Conservation (phyloP, 2,888 invertebrate species). For the Conistra vaccinii region DNA sequence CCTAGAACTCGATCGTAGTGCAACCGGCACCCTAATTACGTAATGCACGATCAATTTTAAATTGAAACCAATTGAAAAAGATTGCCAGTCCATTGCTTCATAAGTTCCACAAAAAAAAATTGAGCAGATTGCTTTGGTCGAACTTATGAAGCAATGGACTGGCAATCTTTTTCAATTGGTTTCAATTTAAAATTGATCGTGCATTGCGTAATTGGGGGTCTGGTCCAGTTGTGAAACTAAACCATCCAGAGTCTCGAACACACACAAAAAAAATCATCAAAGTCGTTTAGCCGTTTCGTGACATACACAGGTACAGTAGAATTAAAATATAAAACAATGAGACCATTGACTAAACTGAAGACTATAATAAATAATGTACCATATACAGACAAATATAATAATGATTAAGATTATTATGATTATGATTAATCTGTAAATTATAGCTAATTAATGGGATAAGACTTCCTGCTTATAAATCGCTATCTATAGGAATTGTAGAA, state of each 20-base stretch:
- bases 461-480: neutral
- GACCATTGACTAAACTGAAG: neutral
- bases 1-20: no score
- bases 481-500: neutral
- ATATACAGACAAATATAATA: neutral
- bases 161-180: no score
- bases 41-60: no score
- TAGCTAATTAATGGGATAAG: neutral
- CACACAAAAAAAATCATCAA: neutral
- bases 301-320: neutral
- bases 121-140: no score
- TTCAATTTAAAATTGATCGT: no score
- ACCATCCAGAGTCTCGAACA: neutral
- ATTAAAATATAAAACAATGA: neutral
- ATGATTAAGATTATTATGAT: neutral
- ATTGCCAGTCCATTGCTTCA: no score
- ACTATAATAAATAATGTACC: neutral
- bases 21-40: no score
- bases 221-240: neutral
- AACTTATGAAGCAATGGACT: no score
- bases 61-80: no score
- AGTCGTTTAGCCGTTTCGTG: neutral
- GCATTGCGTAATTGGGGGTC: no score
- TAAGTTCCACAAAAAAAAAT: no score
- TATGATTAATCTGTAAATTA: neutral